Evolutionary conservation across 2,113 vertebrate species (phyloP).

Genomic region (Indicator maculatus): DNA sequence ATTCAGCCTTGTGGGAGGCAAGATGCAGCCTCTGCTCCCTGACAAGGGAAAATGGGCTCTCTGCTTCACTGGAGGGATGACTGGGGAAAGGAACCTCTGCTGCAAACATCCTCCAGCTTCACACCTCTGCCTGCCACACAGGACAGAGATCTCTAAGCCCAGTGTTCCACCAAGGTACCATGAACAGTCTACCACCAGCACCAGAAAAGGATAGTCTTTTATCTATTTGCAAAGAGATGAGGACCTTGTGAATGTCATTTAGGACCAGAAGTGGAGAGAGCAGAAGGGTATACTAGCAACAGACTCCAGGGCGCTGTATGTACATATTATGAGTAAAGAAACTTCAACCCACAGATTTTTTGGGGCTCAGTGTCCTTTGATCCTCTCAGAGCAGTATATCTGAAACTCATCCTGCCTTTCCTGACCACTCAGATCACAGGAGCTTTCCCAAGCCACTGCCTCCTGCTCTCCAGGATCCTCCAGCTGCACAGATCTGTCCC

Average conservation of each 20-base stretch:
- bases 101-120: neutral
- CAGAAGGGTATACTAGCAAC: neutral
- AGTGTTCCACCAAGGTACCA: neutral
- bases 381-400: neutral
- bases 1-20: neutral
- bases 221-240: neutral
- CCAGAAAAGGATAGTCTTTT: neutral
- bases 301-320: fast-evolving
- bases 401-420: neutral
- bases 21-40: neutral
- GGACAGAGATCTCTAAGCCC: fast-evolving
- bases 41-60: neutral
- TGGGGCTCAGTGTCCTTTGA: neutral
- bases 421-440: neutral
- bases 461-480: neutral
- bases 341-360: neutral
- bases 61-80: neutral
- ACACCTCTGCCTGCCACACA: neutral
- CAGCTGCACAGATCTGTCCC: fast-evolving
- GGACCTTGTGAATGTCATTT: neutral
- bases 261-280: neutral
- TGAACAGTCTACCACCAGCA: neutral
- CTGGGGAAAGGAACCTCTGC: neutral
- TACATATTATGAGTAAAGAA: neutral
- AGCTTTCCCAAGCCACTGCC: neutral